Evolutionary conservation across 1,140 invertebrate genomes (phyloP), one percentile per base, ranked within the genome.

Genomic region (Leptonema lineaticorne): DNA sequence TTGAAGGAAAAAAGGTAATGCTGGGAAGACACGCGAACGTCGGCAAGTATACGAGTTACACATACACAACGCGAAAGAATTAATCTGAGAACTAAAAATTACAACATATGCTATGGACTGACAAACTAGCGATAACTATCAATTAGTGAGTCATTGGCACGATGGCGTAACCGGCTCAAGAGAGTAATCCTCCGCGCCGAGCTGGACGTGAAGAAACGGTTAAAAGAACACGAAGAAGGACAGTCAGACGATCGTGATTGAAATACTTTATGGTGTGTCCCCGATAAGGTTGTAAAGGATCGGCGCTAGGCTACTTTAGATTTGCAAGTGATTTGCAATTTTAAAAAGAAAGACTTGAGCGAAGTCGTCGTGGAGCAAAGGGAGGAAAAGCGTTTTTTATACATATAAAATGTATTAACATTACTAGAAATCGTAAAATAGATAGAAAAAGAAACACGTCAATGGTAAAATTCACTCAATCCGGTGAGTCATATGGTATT

Each of bases 131-230:
- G 26, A 59, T 59, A 59, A 59, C 57, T 59, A 59, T 59, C 30
- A 59, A 59, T 59, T 59, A 59, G 57, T 59, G 57, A 59, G 57
- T 59, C 57, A 59, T 59, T 59, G 57, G 28, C 57, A 28, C 57
- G 30, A 22, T 59, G 57, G 57, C 57, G 57, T 59, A 59, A 59
- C 57, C 57, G 57, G 57, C 57, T 59, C 30, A 59, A 50, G 9
- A 18, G 9, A 26, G 22, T 24, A 2, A 53, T 53, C 22, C 50
- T 20, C 8, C 16, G 2, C 18, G 24, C 46, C 11, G 46, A 50
- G 7, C 6, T 22, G 46, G 4, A 18, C n/a, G n/a, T n/a, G n/a
- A n/a, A n/a, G n/a, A n/a, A n/a, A n/a, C n/a, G n/a, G n/a, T n/a
- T n/a, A n/a, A n/a, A n/a, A n/a, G n/a, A n/a, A n/a, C n/a, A n/a